These are phyloP conservation scores for Gymnocephalus cernua DNA, from an alignment of 2,113 vertebrate species.

Conservation along the genomic window DNA sequence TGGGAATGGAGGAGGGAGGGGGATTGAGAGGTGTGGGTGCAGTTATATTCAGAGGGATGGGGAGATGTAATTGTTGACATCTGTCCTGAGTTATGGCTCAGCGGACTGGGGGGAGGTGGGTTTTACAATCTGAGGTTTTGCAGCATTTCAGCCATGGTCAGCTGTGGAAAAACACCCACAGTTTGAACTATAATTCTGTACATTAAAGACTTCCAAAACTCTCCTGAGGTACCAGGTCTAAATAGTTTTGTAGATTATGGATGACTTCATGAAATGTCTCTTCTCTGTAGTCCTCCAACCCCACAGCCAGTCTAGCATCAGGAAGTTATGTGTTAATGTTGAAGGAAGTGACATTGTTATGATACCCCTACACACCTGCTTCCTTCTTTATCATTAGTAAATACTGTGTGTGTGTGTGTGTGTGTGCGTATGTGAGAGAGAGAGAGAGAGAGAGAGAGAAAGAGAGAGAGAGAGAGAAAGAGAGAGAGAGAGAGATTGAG, in stretches of 20 bases:
- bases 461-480: too few relatives aligned
- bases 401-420: background rate
- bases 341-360: constrained; percentile 44
- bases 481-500: too few relatives aligned
- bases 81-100: constrained; percentile 71
- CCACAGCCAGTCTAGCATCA: background rate
- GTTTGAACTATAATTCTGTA: background rate
- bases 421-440: background rate
- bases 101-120: constrained; percentile 35
- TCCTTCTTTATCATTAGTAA: constrained; percentile 5
- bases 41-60: constrained; percentile 48
- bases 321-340: constrained; percentile 32
- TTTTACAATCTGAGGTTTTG: constrained; percentile 32
- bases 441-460: too few relatives aligned
- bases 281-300: background rate
- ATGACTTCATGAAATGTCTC: background rate
- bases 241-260: background rate
- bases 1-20: constrained; percentile 29
- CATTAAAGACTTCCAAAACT: constrained; percentile 14
- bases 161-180: constrained; percentile 51
- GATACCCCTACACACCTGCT: constrained; percentile 36
- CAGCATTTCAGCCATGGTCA: constrained; percentile 43
- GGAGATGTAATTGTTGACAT: constrained; percentile 78
- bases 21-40: constrained; percentile 45
- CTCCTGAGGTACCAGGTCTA: background rate